These are phyloP conservation scores for Empidonax traillii DNA, from an alignment of 2,113 vertebrate genomes.

Conservation along the genomic window DNA sequence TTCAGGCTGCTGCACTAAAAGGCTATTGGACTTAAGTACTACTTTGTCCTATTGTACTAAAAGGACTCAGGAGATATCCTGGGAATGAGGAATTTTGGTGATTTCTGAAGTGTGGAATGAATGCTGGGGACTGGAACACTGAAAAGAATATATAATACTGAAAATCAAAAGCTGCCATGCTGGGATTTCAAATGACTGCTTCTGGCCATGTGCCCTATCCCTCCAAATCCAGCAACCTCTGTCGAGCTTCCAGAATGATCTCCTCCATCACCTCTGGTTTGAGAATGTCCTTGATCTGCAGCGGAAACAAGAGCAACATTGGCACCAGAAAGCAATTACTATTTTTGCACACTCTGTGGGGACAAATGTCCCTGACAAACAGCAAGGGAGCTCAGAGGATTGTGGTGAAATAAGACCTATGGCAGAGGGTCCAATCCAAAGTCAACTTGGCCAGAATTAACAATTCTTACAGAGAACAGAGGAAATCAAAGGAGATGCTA, in stretches of 20 bases:
- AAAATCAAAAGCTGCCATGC: slow-evolving; percentile 6
- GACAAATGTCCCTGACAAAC: background rate
- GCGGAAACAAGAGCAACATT: background rate
- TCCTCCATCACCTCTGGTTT: slow-evolving; percentile 93
- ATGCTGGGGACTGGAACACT: background rate
- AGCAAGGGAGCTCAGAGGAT: background rate
- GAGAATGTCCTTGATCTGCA: slow-evolving; percentile 94
- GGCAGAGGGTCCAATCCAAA: background rate
- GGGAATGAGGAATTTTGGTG: background rate
- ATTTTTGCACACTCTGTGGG: background rate
- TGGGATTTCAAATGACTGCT: background rate
- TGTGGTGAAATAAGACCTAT: background rate
- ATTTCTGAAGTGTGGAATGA: slow-evolving; percentile 18
- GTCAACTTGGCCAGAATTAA: background rate
- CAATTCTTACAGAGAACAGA: background rate
- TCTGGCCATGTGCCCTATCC: slow-evolving; percentile 67
- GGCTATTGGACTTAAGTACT: background rate
- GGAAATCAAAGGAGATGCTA: background rate
- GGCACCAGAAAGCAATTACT: background rate
- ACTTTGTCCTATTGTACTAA: background rate
- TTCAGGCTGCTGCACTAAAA: slow-evolving; percentile 5
- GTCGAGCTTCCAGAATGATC: slow-evolving; percentile 89
- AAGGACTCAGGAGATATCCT: background rate
- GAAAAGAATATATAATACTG: background rate
- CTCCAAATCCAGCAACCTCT: slow-evolving; percentile 88